Evolutionary conservation across 2,888 invertebrate species (phyloP).

Genomic region (Ichneumoninae sp.): DNA sequence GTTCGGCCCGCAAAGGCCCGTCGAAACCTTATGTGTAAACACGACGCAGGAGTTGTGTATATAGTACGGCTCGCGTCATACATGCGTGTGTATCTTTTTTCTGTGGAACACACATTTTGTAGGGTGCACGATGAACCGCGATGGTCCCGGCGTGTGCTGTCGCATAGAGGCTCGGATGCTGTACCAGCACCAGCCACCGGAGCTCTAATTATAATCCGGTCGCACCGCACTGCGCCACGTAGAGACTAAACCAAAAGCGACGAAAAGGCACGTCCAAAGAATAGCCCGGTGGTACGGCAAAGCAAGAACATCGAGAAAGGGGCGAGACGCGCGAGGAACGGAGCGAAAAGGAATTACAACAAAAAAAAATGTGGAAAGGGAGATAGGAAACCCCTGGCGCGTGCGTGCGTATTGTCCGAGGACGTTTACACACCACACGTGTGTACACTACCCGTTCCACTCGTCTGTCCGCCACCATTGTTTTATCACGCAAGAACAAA

Average conservation of each 20-base stretch:
- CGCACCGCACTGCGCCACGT: conserved; percentile 68
- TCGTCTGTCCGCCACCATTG: conserved; percentile 18
- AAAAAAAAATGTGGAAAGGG: conserved; percentile 21
- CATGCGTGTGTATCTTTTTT: neutral
- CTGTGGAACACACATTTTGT: conserved; percentile 19
- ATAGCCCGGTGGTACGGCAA: conserved; percentile 12
- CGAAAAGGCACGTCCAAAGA: conserved; percentile 66
- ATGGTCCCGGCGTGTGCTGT: conserved; percentile 38
- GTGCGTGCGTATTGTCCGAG: conserved; percentile 64
- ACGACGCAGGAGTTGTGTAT: conserved; percentile 37
- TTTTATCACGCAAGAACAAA: conserved; percentile 34
- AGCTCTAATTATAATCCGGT: conserved; percentile 70
- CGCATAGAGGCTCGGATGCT: conserved; percentile 20
- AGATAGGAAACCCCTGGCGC: conserved; percentile 56
- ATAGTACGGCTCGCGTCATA: conserved; percentile 14
- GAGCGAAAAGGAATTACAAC: conserved; percentile 23
- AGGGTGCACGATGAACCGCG: conserved; percentile 26
- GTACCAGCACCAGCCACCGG: conserved; percentile 46
- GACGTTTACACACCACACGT: conserved; percentile 65
- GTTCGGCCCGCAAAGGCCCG: neutral
- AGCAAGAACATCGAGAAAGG: neutral
- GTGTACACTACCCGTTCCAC: conserved; percentile 43
- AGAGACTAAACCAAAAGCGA: conserved; percentile 60
- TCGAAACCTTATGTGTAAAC: conserved; percentile 43
- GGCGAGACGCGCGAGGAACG: conserved; percentile 30